These are phyloP conservation scores for Phthorimaea operculella DNA, from an alignment of 1,140 invertebrate genomes.

Conservation along the genomic window DNA sequence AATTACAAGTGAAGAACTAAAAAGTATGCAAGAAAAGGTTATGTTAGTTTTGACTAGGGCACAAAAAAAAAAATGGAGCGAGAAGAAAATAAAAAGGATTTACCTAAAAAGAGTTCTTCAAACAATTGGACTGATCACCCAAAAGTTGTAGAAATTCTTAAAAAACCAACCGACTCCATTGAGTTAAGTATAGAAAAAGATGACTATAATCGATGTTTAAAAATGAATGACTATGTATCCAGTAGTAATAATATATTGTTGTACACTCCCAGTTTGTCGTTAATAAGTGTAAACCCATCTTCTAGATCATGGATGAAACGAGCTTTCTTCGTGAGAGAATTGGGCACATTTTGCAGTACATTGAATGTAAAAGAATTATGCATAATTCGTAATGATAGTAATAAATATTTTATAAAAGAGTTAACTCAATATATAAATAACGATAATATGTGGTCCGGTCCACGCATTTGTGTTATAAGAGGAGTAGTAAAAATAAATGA, in stretches of 20 bases:
- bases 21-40: constrained; percentile 15
- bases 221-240: neutral
- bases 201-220: neutral
- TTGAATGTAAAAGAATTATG: neutral
- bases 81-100: too few relatives aligned
- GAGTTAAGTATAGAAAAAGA: neutral
- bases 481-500: neutral
- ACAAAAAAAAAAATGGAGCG: neutral
- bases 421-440: neutral
- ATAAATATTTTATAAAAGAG: neutral
- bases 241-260: neutral
- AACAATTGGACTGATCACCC: neutral
- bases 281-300: neutral
- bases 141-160: constrained; percentile 3
- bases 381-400: neutral
- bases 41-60: constrained; percentile 19
- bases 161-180: neutral
- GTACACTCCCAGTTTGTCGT: neutral
- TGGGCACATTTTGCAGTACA: neutral
- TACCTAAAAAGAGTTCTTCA: too few relatives aligned
- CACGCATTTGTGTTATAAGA: neutral
- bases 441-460: neutral
- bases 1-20: constrained; percentile 9
- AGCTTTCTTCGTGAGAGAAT: neutral
- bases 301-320: constrained; percentile 1